Base-by-base conservation (phyloP, 2,113 vertebrate genomes). In the Eclectus roratus region DNA sequence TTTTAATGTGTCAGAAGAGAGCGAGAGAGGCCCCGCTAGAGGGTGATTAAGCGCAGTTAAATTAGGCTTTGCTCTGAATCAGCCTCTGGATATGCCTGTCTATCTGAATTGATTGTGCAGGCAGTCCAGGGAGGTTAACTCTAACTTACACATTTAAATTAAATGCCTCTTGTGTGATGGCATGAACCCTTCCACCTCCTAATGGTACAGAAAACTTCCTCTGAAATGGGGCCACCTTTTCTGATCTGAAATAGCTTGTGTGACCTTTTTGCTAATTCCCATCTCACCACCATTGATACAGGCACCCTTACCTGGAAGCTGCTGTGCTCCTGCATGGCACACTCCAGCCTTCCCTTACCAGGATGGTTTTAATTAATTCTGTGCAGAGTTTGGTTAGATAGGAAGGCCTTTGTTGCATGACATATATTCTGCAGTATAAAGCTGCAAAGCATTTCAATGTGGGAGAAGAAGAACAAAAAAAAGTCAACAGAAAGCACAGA, bases 1-100 rank as follows among this genome's bases (percentile, higher is more conserved):
- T 96, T 95, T 94, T 96, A 91, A 85, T 82, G 82, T 85, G 92
- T 95, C 92, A 91, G 24, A 37, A 14, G 78, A 89, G 85, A 77
- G 85, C 9, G 37, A 65, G 46, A 43, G 47, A 29, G 63, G 55
- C 76, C 55, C 58, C 7, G 6, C 60, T 80, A 79, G 65, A 74
- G 80, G 3, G 76, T 94, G 94, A 96, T 88, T 94, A 87, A 92
- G 83, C 11, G 1, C 27, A 46, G 60, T 68, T 91, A 77, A 91
- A 94, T 92, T 74, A 80, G 77, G 29, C 72, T 94, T 92, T 90
- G 27, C 91, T 86, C 64, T 86, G 72, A 86, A 74, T 92, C 83
- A 78, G 83, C 72, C 69, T 88, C 88, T 92, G 88, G 88, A 80
- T 69, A 41, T 83, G 83, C 60, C 88, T 94, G 80, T 89, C 91